These are phyloP conservation scores for Mustelus asterias DNA, from an alignment of 2,113 vertebrate genomes.

Conservation along the genomic window DNA sequence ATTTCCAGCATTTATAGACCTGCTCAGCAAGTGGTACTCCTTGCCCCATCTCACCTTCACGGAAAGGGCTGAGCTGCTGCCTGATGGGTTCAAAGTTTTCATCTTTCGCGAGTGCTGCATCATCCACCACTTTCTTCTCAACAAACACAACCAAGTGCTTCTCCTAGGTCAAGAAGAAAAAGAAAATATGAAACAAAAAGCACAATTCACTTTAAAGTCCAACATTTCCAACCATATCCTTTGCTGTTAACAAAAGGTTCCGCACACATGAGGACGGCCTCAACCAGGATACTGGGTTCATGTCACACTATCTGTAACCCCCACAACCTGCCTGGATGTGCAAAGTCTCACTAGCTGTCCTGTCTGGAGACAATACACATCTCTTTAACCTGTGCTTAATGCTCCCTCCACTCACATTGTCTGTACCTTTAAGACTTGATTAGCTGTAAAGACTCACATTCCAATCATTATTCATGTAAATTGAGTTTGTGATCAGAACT, in stretches of 20 bases:
- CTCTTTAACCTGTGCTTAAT: no score
- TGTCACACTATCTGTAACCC: no score
- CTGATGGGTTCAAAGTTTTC: constrained; percentile 58
- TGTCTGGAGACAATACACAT: no score
- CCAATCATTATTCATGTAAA: no score
- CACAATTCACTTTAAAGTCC: background rate
- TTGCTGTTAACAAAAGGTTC: background rate
- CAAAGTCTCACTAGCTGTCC: no score
- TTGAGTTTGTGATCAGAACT: no score
- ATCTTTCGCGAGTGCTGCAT: constrained; percentile 57
- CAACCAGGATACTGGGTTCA: no score
- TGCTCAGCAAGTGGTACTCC: background rate
- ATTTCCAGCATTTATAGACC: background rate
- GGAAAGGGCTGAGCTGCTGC: constrained; percentile 68
- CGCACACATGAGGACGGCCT: no score
- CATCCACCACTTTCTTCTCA: constrained; percentile 65
- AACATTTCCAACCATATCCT: background rate
- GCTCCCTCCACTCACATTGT: no score
- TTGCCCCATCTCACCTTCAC: constrained; percentile 55
- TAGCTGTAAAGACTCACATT: no score
- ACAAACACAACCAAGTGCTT: constrained; percentile 71
- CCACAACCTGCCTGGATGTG: no score
- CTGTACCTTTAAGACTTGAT: no score
- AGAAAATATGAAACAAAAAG: background rate
- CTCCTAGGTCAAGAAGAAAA: constrained; percentile 50